Evolutionary conservation across 2,888 invertebrate genomes (phyloP).

Genomic region (Portevinia maculata): DNA sequence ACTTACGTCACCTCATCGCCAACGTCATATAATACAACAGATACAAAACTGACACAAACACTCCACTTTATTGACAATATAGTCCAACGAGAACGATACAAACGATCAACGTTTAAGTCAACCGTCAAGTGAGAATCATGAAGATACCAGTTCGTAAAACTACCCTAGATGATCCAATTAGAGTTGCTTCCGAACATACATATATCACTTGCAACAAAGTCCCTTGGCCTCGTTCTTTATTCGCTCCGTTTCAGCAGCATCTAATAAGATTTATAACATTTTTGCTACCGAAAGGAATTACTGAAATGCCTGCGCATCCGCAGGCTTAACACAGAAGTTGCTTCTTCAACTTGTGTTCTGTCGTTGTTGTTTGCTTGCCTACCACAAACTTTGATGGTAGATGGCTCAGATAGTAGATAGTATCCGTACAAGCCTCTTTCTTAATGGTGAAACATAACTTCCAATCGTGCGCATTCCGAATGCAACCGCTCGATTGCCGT

Average conservation of each 20-base stretch:
- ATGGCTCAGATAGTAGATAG: conserved; percentile 40
- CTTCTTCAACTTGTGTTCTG: conserved; percentile 37
- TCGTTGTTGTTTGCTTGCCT: conserved; percentile 9
- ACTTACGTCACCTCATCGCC: conserved; percentile 3
- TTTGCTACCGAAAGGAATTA: conserved; percentile 47
- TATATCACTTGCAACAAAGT: conserved; percentile 40
- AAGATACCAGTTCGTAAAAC: conserved; percentile 57
- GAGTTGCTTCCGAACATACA: conserved; percentile 34
- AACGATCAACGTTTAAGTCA: conserved; percentile 40
- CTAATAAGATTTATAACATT: conserved; percentile 51
- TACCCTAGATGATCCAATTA: conserved; percentile 68
- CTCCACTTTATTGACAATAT: neutral
- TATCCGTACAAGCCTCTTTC: conserved; percentile 37
- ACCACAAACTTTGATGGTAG: conserved; percentile 17
- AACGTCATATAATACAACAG: neutral
- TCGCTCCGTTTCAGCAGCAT: neutral
- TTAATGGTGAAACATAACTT: conserved; percentile 58
- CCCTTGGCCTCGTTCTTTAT: neutral
- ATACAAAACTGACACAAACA: neutral
- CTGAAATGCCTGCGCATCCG: conserved; percentile 49
- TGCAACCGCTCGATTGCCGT: conserved; percentile 40
- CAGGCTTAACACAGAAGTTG: conserved; percentile 25
- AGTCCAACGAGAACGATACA: conserved; percentile 44
- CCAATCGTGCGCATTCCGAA: conserved; percentile 66
- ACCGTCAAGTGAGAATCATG: conserved; percentile 40